A percentile compares a stretch with the other conserved stretches of the same genome.
phyloP scores from a whole-genome alignment of 2,888 invertebrate genomes.

The Torymus texanus region DNA sequence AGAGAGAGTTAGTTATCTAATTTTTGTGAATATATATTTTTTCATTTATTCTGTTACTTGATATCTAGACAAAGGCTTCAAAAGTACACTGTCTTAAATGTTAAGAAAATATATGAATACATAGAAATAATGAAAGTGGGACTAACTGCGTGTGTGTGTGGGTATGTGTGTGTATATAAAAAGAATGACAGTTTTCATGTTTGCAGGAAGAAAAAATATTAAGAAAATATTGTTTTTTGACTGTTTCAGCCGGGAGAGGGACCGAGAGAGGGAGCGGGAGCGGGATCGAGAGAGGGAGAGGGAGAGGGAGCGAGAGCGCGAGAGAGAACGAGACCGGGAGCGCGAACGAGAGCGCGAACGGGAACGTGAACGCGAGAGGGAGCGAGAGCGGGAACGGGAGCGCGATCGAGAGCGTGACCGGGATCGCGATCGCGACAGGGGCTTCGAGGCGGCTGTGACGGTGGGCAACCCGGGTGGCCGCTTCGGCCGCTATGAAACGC shows the following conservation, averaged over 20 bases:
- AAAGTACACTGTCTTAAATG: too few species aligned
- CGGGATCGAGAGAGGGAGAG: slow-evolving; percentile 26
- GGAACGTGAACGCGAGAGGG: slow-evolving; percentile 59
- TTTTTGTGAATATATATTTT: too few species aligned
- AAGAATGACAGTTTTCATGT: too few species aligned
- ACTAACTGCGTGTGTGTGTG: too few species aligned
- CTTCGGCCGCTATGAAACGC: slow-evolving; percentile 80
- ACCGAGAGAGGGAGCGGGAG: slow-evolving; percentile 55
- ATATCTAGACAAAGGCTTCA: too few species aligned
- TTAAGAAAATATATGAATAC: too few species aligned
- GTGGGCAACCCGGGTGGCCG: slow-evolving; percentile 74
- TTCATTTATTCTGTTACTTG: too few species aligned
- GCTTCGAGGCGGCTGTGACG: slow-evolving; percentile 73
- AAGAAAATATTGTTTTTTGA: slow-evolving; percentile 30
- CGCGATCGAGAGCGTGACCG: slow-evolving; percentile 57
- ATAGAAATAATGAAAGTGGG: too few species aligned
- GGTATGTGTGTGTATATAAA: too few species aligned
- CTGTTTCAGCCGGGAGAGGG: slow-evolving; percentile 71
- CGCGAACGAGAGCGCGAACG: slow-evolving; percentile 47
- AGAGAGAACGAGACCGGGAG: slow-evolving; percentile 44
- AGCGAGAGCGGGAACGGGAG: slow-evolving; percentile 64
- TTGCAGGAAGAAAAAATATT: not conserved
- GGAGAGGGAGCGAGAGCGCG: slow-evolving; percentile 32
- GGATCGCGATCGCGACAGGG: slow-evolving; percentile 62
- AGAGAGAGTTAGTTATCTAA: too few species aligned